Evolutionary conservation across 2,888 invertebrate genomes (phyloP), one percentile per base, ranked within the genome.

Genomic region (Cabera pusaria): DNA sequence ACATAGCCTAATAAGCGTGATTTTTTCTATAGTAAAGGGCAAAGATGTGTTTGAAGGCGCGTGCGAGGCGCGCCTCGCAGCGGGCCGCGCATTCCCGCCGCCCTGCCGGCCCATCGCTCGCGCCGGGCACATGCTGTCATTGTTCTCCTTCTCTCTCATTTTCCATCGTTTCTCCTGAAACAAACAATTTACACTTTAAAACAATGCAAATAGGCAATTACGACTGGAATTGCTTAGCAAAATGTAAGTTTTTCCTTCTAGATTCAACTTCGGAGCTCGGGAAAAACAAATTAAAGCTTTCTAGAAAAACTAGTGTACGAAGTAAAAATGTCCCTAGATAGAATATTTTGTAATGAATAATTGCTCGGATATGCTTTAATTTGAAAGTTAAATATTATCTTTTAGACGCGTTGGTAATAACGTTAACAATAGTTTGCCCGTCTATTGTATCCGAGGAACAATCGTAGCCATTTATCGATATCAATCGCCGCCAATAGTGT

Each of bases 101-200:
- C 69, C 72, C 66, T 57, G 75, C 74, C 65, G 77, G 78, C 77
- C 78, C 81, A 76, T 79, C 80, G 83, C 80, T 79, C 79, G 85
- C 86, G 80, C 79, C 85, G 77, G 74, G 74, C 74, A 77, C 83
- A 86, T 82, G 68, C 76, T 76, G 86, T 86, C 87, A 87, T 88
- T 86, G 85, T 71, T 70, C 72, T 63, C 65, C 58, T 64, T 63
- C 64, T 70, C 65, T 69, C 62, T 68, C 88, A 87, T 87, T 79
- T 80, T 84, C 86, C 86, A 86, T 88, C 75, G 66, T 83, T 72
- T 76, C 72, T 71, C 72, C 87, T 87, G 83, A 20, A 88, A 87
- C 82, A 87, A 86, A 46, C 26, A 35, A 39, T 38, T 44, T 22
- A 23, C 28, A 16, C 10, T 40, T 42, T 44, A 33, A 19, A 33